Evolutionary conservation across 2,888 invertebrate genomes (phyloP).

Genomic region (Eupithecia centaureata): DNA sequence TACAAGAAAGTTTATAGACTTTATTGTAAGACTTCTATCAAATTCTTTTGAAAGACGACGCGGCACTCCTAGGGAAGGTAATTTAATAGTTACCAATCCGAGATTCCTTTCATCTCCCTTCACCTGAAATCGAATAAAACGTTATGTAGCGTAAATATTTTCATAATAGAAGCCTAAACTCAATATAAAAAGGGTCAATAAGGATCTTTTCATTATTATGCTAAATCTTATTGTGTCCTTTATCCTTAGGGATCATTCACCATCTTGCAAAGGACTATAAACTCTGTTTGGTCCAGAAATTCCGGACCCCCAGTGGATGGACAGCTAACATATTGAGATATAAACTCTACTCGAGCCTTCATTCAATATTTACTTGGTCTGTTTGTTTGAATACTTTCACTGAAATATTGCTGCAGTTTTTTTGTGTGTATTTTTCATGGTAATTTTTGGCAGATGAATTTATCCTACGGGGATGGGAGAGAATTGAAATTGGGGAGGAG

Average conservation of each 20-base stretch:
- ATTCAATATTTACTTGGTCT: slow-evolving; percentile 68
- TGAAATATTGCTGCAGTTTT: slow-evolving; percentile 48
- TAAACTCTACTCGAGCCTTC: slow-evolving; percentile 60
- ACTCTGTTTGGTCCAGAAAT: slow-evolving; percentile 55
- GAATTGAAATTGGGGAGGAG: slow-evolving; percentile 23
- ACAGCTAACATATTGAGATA: slow-evolving; percentile 73
- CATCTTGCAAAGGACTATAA: slow-evolving; percentile 52
- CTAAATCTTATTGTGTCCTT: slow-evolving; percentile 69
- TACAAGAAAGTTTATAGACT: neutral
- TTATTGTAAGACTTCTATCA: neutral
- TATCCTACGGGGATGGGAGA: slow-evolving; percentile 31
- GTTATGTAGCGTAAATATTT: slow-evolving; percentile 30
- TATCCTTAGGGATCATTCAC: slow-evolving; percentile 60
- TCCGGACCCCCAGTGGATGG: slow-evolving; percentile 49
- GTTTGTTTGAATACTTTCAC: slow-evolving; percentile 49
- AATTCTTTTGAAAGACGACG: too few species aligned
- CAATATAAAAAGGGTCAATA: slow-evolving; percentile 52
- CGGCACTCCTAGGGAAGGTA: neutral
- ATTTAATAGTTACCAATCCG: slow-evolving; percentile 6
- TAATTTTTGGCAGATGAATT: slow-evolving; percentile 42
- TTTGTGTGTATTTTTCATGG: slow-evolving; percentile 44
- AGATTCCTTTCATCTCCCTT: neutral
- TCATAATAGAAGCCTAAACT: slow-evolving; percentile 38
- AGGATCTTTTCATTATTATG: slow-evolving; percentile 68
- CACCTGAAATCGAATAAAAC: slow-evolving; percentile 22